A percentile compares a stretch with the other conserved stretches of the same genome.
These are phyloP conservation scores for Lepidonotus clava DNA, from an alignment of 2,888 invertebrate genomes.

Conservation along the genomic window DNA sequence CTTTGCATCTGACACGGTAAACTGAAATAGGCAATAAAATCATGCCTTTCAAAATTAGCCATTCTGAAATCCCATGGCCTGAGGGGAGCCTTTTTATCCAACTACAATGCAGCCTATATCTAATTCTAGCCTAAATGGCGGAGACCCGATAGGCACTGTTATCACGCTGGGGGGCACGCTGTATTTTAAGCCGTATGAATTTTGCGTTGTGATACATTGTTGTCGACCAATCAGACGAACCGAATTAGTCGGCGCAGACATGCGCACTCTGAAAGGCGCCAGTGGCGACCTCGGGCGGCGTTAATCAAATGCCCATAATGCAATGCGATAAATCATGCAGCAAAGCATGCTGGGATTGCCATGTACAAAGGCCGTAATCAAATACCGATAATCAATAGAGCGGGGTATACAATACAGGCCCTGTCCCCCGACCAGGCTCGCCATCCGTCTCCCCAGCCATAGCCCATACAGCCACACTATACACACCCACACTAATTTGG, in stretches of 20 bases:
- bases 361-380: slow-evolving; percentile 32
- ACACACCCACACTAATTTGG: too few relatives aligned
- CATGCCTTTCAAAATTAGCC: neutral
- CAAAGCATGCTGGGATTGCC: slow-evolving; percentile 36
- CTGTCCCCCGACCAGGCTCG: neutral
- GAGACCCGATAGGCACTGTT: neutral
- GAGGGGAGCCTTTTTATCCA: neutral
- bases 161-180: neutral
- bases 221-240: slow-evolving; percentile 29
- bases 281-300: slow-evolving; percentile 1
- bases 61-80: neutral
- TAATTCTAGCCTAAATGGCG: too few relatives aligned
- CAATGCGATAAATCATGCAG: slow-evolving; percentile 36
- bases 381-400: slow-evolving; percentile 40
- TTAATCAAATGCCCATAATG: slow-evolving; percentile 37
- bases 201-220: slow-evolving; percentile 36
- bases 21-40: neutral
- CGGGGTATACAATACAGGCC: neutral
- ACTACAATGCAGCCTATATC: neutral
- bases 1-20: too few relatives aligned
- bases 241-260: slow-evolving; percentile 28
- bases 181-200: neutral
- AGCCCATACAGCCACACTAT: too few relatives aligned
- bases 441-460: neutral
- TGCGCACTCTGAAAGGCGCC: neutral